Conservation (phyloP, 2,113 vertebrate species). For the Narcine bancroftii region DNA sequence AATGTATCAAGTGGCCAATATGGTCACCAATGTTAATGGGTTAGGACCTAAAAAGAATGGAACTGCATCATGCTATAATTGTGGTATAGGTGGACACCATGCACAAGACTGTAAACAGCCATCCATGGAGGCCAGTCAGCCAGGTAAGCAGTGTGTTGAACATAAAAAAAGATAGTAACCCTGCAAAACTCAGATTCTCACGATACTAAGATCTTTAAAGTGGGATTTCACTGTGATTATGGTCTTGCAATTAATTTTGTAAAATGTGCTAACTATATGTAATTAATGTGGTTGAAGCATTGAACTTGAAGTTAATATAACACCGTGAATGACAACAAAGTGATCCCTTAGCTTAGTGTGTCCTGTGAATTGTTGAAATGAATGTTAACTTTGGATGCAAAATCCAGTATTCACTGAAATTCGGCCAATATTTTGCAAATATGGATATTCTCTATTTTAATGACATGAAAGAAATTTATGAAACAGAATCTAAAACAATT, state of each 20-base stretch:
- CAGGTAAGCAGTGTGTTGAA: conserved; percentile 62
- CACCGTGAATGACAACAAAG: neutral
- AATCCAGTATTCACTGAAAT: neutral
- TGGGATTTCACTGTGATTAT: neutral
- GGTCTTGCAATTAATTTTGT: neutral
- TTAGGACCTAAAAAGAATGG: conserved; percentile 82
- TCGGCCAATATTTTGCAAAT: neutral
- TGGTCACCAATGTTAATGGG: conserved; percentile 64
- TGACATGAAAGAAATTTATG: neutral
- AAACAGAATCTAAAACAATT: neutral
- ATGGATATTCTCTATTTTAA: neutral
- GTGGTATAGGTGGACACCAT: conserved; percentile 81
- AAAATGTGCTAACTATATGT: neutral
- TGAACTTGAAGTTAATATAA: neutral
- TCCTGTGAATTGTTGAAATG: neutral
- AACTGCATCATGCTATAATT: conserved; percentile 89
- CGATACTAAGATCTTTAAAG: neutral
- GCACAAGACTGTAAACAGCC: conserved; percentile 91
- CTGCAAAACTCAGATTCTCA: neutral
- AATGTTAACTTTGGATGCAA: neutral
- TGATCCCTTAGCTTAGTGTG: neutral
- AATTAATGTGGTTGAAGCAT: neutral
- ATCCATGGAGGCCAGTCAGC: conserved; percentile 77
- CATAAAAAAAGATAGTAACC: neutral
- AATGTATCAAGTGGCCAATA: conserved; percentile 64